phyloP scores from a whole-genome alignment of 2,113 vertebrate genomes.

The Spermophilus dauricus region DNA sequence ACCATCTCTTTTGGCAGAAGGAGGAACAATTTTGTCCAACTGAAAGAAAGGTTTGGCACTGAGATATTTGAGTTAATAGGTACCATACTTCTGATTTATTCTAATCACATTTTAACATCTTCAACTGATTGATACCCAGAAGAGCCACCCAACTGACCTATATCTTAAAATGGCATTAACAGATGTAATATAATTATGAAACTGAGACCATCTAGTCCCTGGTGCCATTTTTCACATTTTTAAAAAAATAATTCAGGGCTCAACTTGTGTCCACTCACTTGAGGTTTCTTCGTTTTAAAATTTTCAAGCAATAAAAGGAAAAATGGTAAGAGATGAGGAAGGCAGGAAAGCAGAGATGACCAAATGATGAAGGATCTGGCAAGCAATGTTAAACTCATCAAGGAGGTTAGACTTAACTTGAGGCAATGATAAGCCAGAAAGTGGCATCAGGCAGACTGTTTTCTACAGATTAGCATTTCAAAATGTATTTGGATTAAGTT shows the following conservation, averaged over 20 bases:
- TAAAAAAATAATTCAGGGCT: not conserved
- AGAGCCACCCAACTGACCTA: not conserved
- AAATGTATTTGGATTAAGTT: not conserved
- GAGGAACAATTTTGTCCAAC: not conserved
- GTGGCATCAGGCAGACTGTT: not conserved
- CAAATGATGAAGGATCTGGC: not conserved
- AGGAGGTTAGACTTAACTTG: not conserved
- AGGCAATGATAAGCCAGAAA: not conserved
- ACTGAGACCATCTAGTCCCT: not conserved
- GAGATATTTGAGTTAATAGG: slow-evolving; percentile 25
- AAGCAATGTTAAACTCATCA: not conserved
- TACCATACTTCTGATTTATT: not conserved
- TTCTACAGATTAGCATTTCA: not conserved
- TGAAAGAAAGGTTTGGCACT: not conserved
- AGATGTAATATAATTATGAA: not conserved
- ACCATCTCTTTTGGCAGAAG: not conserved
- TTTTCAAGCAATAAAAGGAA: not conserved
- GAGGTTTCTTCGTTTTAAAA: not conserved
- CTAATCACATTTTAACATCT: slow-evolving; percentile 6
- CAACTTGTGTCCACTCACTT: not conserved
- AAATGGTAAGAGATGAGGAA: not conserved
- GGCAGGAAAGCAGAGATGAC: not conserved
- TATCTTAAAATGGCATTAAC: not conserved
- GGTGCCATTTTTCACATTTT: not conserved
- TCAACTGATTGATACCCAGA: not conserved